Evolutionary conservation across 2,797 vertebrate genomes (phyloP), one percentile per base, ranked within the genome.

Genomic region (Chelon auratus): DNA sequence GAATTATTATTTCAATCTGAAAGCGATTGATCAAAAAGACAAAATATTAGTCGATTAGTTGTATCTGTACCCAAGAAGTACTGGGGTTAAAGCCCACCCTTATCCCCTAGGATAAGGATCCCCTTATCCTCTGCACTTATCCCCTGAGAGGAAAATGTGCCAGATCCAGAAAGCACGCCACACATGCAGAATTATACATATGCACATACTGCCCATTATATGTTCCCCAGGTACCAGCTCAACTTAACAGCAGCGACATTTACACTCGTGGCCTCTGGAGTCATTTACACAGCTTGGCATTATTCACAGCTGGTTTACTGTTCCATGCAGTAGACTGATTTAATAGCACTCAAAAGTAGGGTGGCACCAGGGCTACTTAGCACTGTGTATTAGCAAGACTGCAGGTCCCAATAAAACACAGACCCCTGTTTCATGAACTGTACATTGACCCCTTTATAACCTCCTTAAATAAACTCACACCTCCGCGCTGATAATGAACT

Each of bases 281-380:
- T 81, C 55, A 72, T 78, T 85, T 86, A 77, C 78, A 84, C 72
- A 83, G 68, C 73, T 76, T 83, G 75, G 84, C 85, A 83, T 85
- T 81, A 80, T 84, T 75, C 68, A 30, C 83, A 87, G 75, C 75
- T 79, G 81, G 69, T 86, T 86, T 80, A 89, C 79, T 77, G 84
- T 86, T 91, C 86, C 84, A 65, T 53, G 71, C 62, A 73, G 81
- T 75, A 90, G 88, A 91, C 91, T 82, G 84, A 89, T 88, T 93
- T 93, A 93, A 91, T 87, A 86, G 84, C 74, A 61, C 83, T 83
- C 84, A 75, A 82, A 77, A 64, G 82, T 57, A 63, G 48, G 76
- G 86, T 89, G 90, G 89, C 93, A 93, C 90, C 82, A 82, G 39
- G 74, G 69, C 83, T 89, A 88, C 83, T 93, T 87, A 92, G 86